A percentile compares a stretch with the other conserved stretches of the same genome.
Conservation (phyloP, 2,797 vertebrate species). For the Garrulus glandarius region DNA sequence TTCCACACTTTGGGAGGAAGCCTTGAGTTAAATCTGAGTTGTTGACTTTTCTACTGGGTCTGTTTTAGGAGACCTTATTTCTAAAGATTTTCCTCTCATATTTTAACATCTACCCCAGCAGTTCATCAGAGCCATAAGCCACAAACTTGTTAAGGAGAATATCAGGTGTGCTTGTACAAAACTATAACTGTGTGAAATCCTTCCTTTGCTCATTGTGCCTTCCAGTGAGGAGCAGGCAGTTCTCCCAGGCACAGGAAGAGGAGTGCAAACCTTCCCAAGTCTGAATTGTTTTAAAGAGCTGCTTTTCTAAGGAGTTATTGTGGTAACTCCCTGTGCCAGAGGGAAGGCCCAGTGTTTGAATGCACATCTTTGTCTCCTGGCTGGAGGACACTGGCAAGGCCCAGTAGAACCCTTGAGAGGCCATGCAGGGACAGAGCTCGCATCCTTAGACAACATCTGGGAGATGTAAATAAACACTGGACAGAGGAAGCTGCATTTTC, state of each 20-base stretch:
- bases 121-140: neutral
- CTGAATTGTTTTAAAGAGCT: neutral
- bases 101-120: neutral
- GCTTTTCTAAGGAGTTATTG: neutral
- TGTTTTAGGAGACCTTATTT: neutral
- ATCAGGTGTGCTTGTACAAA: neutral
- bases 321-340: neutral
- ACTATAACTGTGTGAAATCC: neutral
- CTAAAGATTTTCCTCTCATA: neutral
- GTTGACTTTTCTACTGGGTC: neutral
- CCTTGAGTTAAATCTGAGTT: neutral
- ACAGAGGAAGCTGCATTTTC: neutral
- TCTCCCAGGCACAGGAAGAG: neutral
- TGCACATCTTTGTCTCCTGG: neutral
- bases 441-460: neutral
- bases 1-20: neutral
- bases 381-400: neutral
- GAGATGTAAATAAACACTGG: neutral
- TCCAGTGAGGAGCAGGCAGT: neutral
- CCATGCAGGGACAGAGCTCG: neutral
- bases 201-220: rapidly evolving
- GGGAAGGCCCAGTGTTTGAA: neutral
- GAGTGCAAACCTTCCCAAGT: neutral
- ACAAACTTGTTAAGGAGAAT: neutral
- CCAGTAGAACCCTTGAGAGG: neutral